Conservation (phyloP, 2,888 invertebrate genomes). For the Azorinus chamasolen region DNA sequence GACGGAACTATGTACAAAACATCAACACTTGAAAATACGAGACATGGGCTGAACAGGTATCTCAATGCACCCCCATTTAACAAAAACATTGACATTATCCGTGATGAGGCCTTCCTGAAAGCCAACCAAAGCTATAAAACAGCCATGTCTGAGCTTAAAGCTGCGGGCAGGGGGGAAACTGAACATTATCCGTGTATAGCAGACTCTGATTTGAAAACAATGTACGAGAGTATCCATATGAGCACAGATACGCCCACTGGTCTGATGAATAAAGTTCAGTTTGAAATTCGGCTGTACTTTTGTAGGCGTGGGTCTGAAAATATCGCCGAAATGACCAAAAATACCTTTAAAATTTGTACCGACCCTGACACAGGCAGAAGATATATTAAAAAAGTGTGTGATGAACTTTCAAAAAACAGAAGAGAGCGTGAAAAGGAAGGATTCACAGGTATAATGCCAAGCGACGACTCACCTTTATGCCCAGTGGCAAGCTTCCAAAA, state of each 20-base stretch:
- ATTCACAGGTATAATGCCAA: not conserved
- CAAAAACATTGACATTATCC: constrained; percentile 18
- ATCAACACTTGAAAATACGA: constrained; percentile 6
- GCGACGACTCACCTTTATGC: constrained; percentile 2
- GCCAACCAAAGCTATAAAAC: constrained; percentile 20
- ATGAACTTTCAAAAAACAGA: constrained; percentile 12
- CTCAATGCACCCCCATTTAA: constrained; percentile 21
- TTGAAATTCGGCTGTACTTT: not conserved
- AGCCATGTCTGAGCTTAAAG: constrained; percentile 13
- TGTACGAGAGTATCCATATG: constrained; percentile 12
- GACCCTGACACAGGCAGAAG: not conserved
- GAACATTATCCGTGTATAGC: constrained; percentile 9
- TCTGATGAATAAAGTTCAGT: constrained; percentile 5
- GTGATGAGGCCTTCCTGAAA: constrained; percentile 1
- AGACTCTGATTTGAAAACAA: constrained; percentile 3
- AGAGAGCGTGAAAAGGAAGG: not conserved
- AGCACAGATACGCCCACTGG: constrained; percentile 6
- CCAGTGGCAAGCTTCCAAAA: constrained; percentile 9
- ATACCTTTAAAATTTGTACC: constrained; percentile 10
- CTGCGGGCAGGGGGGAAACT: constrained; percentile 6
- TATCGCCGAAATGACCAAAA: constrained; percentile 28
- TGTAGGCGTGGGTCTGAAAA: constrained; percentile 19
- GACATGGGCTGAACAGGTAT: constrained; percentile 16
- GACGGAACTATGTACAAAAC: constrained; percentile 24
- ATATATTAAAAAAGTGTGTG: constrained; percentile 9